These are phyloP conservation scores for Scalopus aquaticus DNA, from an alignment of 2,113 vertebrate genomes.

Conservation along the genomic window DNA sequence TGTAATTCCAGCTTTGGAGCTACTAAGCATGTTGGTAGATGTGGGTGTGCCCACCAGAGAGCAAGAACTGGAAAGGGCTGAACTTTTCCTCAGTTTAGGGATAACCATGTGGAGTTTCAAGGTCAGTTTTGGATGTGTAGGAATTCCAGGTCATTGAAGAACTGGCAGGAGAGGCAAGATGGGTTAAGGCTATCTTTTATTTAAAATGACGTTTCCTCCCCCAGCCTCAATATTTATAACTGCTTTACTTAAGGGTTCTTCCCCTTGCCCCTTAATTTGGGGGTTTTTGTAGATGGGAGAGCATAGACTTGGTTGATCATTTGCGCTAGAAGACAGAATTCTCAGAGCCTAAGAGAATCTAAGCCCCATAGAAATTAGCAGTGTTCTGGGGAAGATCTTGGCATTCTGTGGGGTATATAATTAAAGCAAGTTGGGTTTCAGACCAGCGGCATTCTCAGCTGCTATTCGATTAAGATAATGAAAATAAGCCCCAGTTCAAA, in stretches of 20 bases:
- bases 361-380: neutral
- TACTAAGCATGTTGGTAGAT: neutral
- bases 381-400: neutral
- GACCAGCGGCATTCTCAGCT: neutral
- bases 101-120: neutral
- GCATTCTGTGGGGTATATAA: neutral
- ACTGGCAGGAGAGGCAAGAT: neutral
- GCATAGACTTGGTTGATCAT: neutral
- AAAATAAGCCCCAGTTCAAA: neutral
- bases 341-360: slow-evolving; percentile 7
- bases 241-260: neutral
- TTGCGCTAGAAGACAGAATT: neutral
- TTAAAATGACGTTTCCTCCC: neutral
- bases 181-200: neutral
- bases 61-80: neutral
- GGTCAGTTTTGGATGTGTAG: neutral
- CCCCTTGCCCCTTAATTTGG: neutral
- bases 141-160: neutral
- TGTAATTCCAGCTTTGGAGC: neutral
- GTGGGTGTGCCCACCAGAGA: neutral
- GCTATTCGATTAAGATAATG: neutral
- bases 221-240: neutral
- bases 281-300: neutral
- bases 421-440: neutral
- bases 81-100: neutral